phyloP scores from a whole-genome alignment of 1,140 invertebrate genomes.

The Sinonovacula constricta region DNA sequence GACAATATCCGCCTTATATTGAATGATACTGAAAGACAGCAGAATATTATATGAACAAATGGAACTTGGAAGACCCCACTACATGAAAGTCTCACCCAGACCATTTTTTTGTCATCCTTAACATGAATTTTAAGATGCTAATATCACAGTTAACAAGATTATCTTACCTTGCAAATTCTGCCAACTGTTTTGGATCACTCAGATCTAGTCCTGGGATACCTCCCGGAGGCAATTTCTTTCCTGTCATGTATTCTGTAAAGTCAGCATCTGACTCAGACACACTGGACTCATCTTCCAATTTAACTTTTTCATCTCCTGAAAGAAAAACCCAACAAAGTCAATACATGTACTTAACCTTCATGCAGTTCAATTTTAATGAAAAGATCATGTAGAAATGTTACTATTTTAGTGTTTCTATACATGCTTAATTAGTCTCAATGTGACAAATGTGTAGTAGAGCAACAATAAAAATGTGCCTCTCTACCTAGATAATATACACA shows the following conservation, averaged over 20 bases:
- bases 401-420: too few relatives aligned
- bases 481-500: too few relatives aligned
- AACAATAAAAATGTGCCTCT: too few relatives aligned
- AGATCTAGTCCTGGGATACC: slow-evolving; percentile 92
- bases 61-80: neutral
- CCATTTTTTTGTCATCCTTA: neutral
- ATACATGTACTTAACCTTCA: too few relatives aligned
- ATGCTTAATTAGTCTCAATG: too few relatives aligned
- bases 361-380: too few relatives aligned
- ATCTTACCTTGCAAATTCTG: slow-evolving; percentile 89
- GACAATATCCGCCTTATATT: too few relatives aligned
- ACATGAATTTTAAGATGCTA: neutral
- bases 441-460: too few relatives aligned
- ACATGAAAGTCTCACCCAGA: too few relatives aligned
- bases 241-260: slow-evolving; percentile 96
- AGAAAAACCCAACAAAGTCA: neutral
- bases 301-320: slow-evolving; percentile 67
- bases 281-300: slow-evolving; percentile 80
- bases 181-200: slow-evolving; percentile 95
- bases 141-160: neutral
- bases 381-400: too few relatives aligned
- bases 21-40: neutral
- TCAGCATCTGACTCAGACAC: slow-evolving; percentile 94
- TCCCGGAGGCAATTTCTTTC: slow-evolving; percentile 89
- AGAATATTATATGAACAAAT: neutral